phyloP scores from a whole-genome alignment of 2,888 invertebrate species.

The Caenorhabditis afra region DNA sequence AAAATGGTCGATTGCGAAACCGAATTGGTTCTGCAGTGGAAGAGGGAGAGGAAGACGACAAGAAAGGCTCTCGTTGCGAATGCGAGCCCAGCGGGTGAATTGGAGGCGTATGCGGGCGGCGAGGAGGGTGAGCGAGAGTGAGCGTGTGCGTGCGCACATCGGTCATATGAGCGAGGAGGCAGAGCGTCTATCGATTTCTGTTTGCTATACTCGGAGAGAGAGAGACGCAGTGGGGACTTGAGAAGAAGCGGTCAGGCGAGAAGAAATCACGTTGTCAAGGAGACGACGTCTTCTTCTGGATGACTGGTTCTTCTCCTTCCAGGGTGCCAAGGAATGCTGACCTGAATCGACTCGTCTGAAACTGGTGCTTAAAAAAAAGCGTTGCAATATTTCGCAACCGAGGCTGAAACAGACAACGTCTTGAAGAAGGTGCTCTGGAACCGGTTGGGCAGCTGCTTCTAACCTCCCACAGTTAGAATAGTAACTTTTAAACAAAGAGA shows the following conservation, averaged over 20 bases:
- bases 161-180: slow-evolving; percentile 43
- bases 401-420: not conserved
- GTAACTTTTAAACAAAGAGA: slow-evolving; percentile 42
- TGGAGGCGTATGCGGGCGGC: slow-evolving; percentile 15
- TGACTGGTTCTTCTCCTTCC: too few relatives aligned
- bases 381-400: too few relatives aligned
- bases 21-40: slow-evolving; percentile 15
- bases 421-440: slow-evolving; percentile 10
- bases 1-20: slow-evolving; percentile 16
- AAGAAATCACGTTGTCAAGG: slow-evolving; percentile 4
- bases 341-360: not conserved
- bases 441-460: slow-evolving; percentile 15
- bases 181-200: slow-evolving; percentile 41
- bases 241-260: not conserved
- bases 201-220: slow-evolving; percentile 20
- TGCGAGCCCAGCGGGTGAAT: slow-evolving; percentile 5
- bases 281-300: not conserved
- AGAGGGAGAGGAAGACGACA: slow-evolving; percentile 4
- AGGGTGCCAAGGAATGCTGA: too few relatives aligned
- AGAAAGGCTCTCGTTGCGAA: slow-evolving; percentile 1
- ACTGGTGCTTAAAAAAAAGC: not conserved
- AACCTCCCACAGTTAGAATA: slow-evolving; percentile 1
- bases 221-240: slow-evolving; percentile 15
- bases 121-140: slow-evolving; percentile 24
- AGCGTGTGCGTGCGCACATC: slow-evolving; percentile 22